A percentile compares a stretch with the other conserved stretches of the same genome.
phyloP scores from a whole-genome alignment of 2,888 invertebrate genomes.

The Pristionchus entomophagus region DNA sequence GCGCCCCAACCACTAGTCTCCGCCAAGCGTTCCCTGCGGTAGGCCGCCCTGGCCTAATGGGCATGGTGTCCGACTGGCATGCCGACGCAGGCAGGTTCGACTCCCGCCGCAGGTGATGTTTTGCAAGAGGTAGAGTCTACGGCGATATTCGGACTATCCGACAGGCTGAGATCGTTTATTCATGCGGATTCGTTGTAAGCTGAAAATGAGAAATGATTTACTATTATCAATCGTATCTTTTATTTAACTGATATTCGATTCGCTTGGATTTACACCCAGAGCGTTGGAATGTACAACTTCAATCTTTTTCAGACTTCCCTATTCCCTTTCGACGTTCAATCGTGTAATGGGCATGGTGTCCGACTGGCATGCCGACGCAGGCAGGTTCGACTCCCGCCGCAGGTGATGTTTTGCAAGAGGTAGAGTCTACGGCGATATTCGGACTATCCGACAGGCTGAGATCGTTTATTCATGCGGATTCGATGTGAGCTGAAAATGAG shows the following conservation, averaged over 20 bases:
- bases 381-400: too few species aligned
- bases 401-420: too few species aligned
- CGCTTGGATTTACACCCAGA: background rate
- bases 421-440: background rate
- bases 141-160: background rate
- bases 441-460: background rate
- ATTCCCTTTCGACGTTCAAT: constrained; percentile 14
- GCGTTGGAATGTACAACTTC: too few species aligned
- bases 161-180: background rate
- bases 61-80: too few species aligned
- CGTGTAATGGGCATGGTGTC: too few species aligned
- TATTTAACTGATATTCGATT: background rate
- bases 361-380: too few species aligned
- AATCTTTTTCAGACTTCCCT: background rate
- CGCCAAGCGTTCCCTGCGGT: too few species aligned
- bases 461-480: constrained; percentile 1
- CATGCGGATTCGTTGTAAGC: background rate
- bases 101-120: too few species aligned
- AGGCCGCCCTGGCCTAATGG: too few species aligned
- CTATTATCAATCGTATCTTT: background rate
- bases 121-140: too few species aligned
- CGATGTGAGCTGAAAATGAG: background rate
- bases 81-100: too few species aligned
- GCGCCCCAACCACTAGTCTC: too few species aligned
- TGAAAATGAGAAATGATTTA: background rate